These are phyloP conservation scores for Bellardia bayeri DNA, from an alignment of 2,888 invertebrate species.

Conservation along the genomic window DNA sequence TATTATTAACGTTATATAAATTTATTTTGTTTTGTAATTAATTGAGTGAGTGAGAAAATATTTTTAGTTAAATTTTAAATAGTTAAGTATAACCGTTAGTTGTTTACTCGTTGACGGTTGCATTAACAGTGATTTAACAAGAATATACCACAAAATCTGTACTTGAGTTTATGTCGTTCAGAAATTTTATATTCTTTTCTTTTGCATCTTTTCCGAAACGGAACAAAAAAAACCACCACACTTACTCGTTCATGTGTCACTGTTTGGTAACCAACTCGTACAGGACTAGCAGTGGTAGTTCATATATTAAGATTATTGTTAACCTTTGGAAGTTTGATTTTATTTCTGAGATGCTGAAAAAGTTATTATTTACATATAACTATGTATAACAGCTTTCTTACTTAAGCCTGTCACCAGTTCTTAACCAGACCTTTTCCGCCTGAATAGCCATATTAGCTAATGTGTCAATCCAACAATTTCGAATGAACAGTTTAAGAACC, in stretches of 20 bases:
- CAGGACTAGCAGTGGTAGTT: slow-evolving; percentile 10
- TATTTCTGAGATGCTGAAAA: too few relatives aligned
- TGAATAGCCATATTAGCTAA: too few relatives aligned
- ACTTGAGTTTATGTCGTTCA: slow-evolving; percentile 60
- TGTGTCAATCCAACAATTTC: too few relatives aligned
- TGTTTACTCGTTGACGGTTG: slow-evolving; percentile 83
- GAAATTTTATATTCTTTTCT: slow-evolving; percentile 47
- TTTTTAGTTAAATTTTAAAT: background rate
- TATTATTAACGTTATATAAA: background rate
- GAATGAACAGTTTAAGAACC: too few relatives aligned
- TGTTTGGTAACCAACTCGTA: slow-evolving; percentile 35
- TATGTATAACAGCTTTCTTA: too few relatives aligned
- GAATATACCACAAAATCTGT: slow-evolving; percentile 71
- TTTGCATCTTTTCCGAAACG: slow-evolving; percentile 18
- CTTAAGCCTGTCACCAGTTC: too few relatives aligned
- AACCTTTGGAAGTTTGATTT: background rate
- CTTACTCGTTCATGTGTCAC: slow-evolving; percentile 22
- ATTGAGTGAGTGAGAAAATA: background rate
- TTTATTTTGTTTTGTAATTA: slow-evolving; percentile 13
- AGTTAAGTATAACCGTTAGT: slow-evolving; percentile 74
- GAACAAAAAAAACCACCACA: slow-evolving; percentile 30
- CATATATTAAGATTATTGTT: slow-evolving; percentile 4
- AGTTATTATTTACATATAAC: too few relatives aligned
- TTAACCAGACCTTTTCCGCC: too few relatives aligned
- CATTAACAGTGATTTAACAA: slow-evolving; percentile 77